Conservation (phyloP, 2,888 invertebrate species). For the Onchidella celtica region DNA sequence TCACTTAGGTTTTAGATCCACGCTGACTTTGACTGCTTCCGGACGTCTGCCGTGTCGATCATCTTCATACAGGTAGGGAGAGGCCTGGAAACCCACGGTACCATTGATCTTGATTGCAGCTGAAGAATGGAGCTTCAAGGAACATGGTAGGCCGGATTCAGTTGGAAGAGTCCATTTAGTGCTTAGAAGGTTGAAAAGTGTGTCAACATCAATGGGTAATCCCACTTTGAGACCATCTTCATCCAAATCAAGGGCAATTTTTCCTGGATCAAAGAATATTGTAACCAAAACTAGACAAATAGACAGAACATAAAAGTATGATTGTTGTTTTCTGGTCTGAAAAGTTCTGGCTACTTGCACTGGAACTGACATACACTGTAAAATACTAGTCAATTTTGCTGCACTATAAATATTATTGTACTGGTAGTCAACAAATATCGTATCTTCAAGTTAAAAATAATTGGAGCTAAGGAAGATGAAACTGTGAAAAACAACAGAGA, state of each 20-base stretch:
- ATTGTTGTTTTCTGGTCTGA: no score
- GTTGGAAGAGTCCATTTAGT: conserved; percentile 55
- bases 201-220: conserved; percentile 47
- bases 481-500: no score
- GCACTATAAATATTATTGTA: no score
- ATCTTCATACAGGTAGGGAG: conserved; percentile 44
- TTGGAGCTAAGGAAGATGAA: no score
- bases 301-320: no score
- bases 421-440: no score
- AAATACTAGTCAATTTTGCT: no score
- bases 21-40: background rate
- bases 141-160: conserved; percentile 62
- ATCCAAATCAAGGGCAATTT: conserved; percentile 21
- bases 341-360: no score
- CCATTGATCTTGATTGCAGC: conserved; percentile 55
- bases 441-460: no score
- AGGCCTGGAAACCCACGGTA: conserved; percentile 24
- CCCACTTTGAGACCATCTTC: conserved; percentile 33
- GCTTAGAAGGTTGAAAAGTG: conserved; percentile 45
- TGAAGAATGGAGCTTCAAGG: conserved; percentile 52
- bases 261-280: conserved; percentile 28
- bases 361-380: no score
- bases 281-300: no score
- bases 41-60: conserved; percentile 18
- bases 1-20: conserved; percentile 30